phyloP scores from a whole-genome alignment of 2,797 vertebrate species.

The Mormyrus proboscirostris region DNA sequence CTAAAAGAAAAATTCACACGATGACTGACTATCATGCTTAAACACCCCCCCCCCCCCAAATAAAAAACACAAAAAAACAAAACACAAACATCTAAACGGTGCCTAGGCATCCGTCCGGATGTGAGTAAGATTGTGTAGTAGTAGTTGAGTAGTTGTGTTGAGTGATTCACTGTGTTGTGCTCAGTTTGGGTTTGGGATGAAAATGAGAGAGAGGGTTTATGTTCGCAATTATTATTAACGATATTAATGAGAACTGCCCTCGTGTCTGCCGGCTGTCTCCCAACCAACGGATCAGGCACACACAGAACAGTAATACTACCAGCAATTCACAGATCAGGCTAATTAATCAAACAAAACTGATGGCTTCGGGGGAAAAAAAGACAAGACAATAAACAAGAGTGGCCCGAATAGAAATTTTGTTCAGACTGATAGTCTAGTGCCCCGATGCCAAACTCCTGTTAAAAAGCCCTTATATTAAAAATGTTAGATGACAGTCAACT shows the following conservation, averaged over 20 bases:
- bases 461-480: background rate
- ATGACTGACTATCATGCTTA: background rate
- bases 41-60: background rate
- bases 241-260: background rate
- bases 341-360: background rate
- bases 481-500: conserved; percentile 25
- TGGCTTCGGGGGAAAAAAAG: background rate
- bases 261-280: background rate
- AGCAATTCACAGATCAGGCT: background rate
- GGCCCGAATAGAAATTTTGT: background rate
- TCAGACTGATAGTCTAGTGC: background rate
- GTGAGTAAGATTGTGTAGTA: background rate
- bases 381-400: background rate
- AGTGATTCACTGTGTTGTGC: background rate
- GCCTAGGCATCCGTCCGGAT: background rate
- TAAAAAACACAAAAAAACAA: background rate
- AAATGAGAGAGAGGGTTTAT: background rate
- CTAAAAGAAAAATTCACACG: background rate
- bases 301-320: background rate
- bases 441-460: background rate
- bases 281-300: background rate
- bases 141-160: background rate
- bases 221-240: background rate
- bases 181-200: background rate
- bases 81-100: background rate